Evolutionary conservation across 2,888 invertebrate genomes (phyloP), one percentile per base, ranked within the genome.

Genomic region (Caenorhabditis sp.): DNA sequence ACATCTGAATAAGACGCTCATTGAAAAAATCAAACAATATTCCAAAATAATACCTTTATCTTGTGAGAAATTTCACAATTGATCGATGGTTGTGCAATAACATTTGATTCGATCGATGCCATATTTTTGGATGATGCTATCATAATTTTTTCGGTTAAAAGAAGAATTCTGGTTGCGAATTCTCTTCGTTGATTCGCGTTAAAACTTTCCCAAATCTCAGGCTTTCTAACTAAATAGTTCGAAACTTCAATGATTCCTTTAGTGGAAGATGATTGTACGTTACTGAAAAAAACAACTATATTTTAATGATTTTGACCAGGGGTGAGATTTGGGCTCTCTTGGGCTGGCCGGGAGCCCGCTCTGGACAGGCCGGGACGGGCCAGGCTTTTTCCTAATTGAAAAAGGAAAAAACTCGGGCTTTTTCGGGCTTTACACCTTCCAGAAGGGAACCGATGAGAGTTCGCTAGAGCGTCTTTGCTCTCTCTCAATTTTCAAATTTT

Each of bases 171-270:
- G 26, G 63, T 62, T 0, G 69, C 69, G 23, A 67, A 69, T 21
- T 70, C 60, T 26, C 66, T 64, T 31, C 66, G 43, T 36, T 69
- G 62, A 4, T 21, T 12, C 3, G 21, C n/a, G 8, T 76, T 68
- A 65, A 66, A 79, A 31, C 73, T 69, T 21, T 26, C 31, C 79
- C 79, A 79, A 21, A 75, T 60, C 17, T 70, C 63, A 5, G 61
- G 36, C 27, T 64, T 67, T 17, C 76, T 37, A 1, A 75, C 27
- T n/a, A 76, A 26, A 31, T 66, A 54, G 62, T 77, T 77, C 54
- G 77, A 65, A 26, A 76, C 66, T 49, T 79, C 77, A 10, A 79
- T 49, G 3, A 76, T 21, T 23, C 60, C 63, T 27, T 58, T 66
- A 36, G 66, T 69, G 8, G 66, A 49, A 10, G 66, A 31, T 21